Conservation (phyloP, 2,888 invertebrate genomes). For the Diarsia brunnea region DNA sequence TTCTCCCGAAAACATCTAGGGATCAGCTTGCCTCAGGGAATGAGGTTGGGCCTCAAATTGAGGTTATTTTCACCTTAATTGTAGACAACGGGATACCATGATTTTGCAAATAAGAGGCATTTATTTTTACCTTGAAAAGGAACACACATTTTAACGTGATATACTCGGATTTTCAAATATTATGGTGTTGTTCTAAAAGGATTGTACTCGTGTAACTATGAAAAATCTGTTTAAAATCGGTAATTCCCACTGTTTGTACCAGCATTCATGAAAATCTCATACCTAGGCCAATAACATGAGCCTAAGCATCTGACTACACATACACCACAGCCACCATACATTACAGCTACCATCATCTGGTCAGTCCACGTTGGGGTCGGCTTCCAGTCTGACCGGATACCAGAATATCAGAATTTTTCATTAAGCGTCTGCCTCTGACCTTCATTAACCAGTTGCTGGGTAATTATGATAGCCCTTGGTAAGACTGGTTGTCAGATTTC, state of each 20-base stretch:
- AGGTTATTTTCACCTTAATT: constrained; percentile 41
- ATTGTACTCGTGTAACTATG: neutral
- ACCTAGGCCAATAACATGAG: too few species aligned
- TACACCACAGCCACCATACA: too few species aligned
- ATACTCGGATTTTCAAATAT: neutral
- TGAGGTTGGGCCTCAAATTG: constrained; percentile 24
- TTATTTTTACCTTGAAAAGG: constrained; percentile 12
- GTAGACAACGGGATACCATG: constrained; percentile 16
- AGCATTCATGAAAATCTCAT: too few species aligned
- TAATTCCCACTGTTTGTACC: neutral
- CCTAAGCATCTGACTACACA: too few species aligned
- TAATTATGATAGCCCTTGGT: too few species aligned
- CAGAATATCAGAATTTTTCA: too few species aligned
- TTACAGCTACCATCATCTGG: too few species aligned
- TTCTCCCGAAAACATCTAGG: constrained; percentile 41
- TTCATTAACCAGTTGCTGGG: too few species aligned
- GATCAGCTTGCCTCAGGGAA: constrained; percentile 41
- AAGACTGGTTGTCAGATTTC: too few species aligned
- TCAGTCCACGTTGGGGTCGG: too few species aligned
- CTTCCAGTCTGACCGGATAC: too few species aligned
- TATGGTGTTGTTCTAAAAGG: neutral
- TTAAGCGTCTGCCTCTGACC: too few species aligned
- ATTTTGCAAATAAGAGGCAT: constrained; percentile 22
- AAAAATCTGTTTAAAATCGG: neutral
- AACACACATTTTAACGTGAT: constrained; percentile 3